Evolutionary conservation across 2,113 vertebrate species (phyloP).

Genomic region (Psammodynastes pulverulentus): DNA sequence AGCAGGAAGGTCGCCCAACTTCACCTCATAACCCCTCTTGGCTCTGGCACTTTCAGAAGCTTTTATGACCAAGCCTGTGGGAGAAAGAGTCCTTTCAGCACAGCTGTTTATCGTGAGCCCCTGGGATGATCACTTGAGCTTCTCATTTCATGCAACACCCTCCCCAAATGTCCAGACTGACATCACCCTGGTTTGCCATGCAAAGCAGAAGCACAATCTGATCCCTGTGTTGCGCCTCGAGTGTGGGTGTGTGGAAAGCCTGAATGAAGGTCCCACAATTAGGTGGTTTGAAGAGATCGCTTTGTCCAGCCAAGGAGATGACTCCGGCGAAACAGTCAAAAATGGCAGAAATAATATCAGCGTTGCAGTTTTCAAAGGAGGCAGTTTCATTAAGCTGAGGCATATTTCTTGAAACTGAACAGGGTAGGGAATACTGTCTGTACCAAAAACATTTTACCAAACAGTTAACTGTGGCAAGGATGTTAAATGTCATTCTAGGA

Average conservation of each 20-base stretch:
- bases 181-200: neutral
- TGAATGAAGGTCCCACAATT: neutral
- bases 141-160: neutral
- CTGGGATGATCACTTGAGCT: neutral
- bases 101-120: neutral
- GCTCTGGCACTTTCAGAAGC: neutral
- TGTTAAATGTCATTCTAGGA: neutral
- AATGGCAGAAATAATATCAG: neutral
- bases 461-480: neutral
- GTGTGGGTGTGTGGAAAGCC: neutral
- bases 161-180: neutral
- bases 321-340: neutral
- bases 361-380: neutral
- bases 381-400: neutral
- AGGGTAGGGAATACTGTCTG: neutral
- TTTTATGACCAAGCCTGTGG: neutral
- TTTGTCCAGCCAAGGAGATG: slow-evolving; percentile 3
- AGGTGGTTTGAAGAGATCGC: neutral
- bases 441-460: neutral
- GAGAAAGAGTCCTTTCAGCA: slow-evolving; percentile 28
- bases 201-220: neutral
- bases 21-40: neutral
- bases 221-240: neutral
- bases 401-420: neutral
- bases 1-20: neutral